A percentile compares a stretch with the other conserved stretches of the same genome.
These are phyloP conservation scores for Girardinus metallicus DNA, from an alignment of 2,797 vertebrate genomes.

Conservation along the genomic window DNA sequence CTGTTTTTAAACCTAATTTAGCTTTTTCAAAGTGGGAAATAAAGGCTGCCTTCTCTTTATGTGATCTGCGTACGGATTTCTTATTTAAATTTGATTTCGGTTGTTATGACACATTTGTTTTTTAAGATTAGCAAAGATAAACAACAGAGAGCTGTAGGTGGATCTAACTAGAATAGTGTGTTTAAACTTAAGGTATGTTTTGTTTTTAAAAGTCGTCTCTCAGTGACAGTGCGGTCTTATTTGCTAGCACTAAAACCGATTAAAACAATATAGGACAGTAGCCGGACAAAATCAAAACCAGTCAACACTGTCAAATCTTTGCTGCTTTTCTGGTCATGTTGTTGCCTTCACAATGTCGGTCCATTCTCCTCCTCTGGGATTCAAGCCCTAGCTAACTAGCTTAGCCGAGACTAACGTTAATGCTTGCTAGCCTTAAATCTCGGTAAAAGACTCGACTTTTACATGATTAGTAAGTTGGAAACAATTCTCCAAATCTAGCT, in stretches of 20 bases:
- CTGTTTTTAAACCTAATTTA: not conserved
- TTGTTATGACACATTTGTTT: not conserved
- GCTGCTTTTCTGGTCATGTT: conserved; percentile 51
- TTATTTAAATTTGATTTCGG: not conserved
- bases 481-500: not conserved
- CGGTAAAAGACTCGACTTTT: not conserved
- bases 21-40: not conserved
- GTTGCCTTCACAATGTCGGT: conserved; percentile 34
- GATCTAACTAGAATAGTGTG: conserved; percentile 15
- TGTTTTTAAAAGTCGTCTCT: conserved; percentile 11
- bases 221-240: conserved; percentile 2
- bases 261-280: not conserved
- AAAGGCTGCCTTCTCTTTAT: not conserved
- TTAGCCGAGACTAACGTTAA: conserved; percentile 54
- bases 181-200: conserved; percentile 33
- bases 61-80: not conserved
- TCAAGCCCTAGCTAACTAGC: conserved; percentile 69
- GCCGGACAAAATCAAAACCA: not conserved
- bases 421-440: conserved; percentile 40
- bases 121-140: not conserved
- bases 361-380: conserved; percentile 40
- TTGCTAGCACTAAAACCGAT: conserved; percentile 18
- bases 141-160: not conserved
- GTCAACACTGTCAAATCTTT: conserved; percentile 20
- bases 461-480: not conserved